Percentiles rank a stretch among this genome's conserved stretches.
Conservation (phyloP, 2,888 invertebrate genomes). For the Noctua janthe region DNA sequence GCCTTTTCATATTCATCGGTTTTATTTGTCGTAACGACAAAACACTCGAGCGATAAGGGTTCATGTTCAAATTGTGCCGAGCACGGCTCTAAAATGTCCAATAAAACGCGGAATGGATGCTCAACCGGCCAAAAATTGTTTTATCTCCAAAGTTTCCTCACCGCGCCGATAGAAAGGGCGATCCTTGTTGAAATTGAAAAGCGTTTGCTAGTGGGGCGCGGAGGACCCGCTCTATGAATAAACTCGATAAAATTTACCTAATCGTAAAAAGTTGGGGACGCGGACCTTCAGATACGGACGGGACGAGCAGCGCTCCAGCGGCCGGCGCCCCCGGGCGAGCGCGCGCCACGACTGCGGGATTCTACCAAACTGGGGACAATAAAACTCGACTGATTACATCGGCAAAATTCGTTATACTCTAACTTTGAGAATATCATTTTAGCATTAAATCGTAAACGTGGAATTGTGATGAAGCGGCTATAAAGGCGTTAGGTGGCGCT, state of each 20-base stretch:
- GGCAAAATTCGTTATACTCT: conserved; percentile 56
- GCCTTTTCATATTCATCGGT: conserved; percentile 66
- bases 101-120: conserved; percentile 74
- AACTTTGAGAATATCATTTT: conserved; percentile 59
- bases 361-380: conserved; percentile 58
- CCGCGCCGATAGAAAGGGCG: conserved; percentile 73
- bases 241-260: conserved; percentile 84
- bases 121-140: conserved; percentile 80
- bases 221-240: conserved; percentile 82
- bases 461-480: conserved; percentile 42
- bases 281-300: conserved; percentile 63
- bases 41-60: conserved; percentile 68
- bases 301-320: conserved; percentile 21
- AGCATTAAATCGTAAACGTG: conserved; percentile 58
- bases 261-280: conserved; percentile 80
- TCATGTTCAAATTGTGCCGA: conserved; percentile 69
- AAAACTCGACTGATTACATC: conserved; percentile 64
- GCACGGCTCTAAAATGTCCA: conserved; percentile 69
- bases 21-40: conserved; percentile 70
- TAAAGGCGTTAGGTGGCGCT: conserved; percentile 41
- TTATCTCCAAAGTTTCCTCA: conserved; percentile 79
- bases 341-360: conserved; percentile 35
- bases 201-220: conserved; percentile 70
- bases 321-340: conserved; percentile 16
- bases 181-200: conserved; percentile 86